Conservation (phyloP, 2,797 vertebrate species). For the Liparis tanakae region DNA sequence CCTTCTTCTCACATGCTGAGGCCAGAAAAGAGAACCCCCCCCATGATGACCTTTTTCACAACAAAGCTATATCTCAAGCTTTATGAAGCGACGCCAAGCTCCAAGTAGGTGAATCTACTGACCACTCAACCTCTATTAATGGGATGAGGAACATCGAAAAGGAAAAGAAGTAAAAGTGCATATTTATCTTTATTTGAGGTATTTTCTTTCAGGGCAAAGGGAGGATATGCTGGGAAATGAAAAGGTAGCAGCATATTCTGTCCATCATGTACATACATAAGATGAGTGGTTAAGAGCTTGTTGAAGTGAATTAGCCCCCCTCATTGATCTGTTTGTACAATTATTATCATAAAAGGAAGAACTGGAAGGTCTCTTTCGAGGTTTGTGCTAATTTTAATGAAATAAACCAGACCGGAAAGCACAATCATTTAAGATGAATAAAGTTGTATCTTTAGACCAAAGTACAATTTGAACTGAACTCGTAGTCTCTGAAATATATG, state of each 20-base stretch:
- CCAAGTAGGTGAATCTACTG: not conserved
- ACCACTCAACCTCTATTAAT: not conserved
- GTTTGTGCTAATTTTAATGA: not conserved
- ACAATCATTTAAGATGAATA: no score
- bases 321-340: not conserved
- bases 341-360: not conserved
- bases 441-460: not conserved
- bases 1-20: slow-evolving; percentile 19
- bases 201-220: not conserved
- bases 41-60: slow-evolving; percentile 29
- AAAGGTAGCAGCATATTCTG: not conserved
- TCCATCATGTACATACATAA: not conserved
- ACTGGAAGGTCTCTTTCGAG: not conserved
- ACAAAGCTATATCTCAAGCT: slow-evolving; percentile 40
- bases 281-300: not conserved
- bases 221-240: not conserved
- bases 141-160: not conserved
- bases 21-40: not conserved
- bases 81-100: slow-evolving; percentile 5
- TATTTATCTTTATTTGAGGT: not conserved
- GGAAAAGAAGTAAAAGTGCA: not conserved
- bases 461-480: not conserved
- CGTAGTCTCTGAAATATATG: not conserved
- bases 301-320: not conserved
- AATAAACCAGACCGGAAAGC: slow-evolving; percentile 1